Conservation (phyloP, 2,888 invertebrate genomes). For the Limnephilus lunatus region DNA sequence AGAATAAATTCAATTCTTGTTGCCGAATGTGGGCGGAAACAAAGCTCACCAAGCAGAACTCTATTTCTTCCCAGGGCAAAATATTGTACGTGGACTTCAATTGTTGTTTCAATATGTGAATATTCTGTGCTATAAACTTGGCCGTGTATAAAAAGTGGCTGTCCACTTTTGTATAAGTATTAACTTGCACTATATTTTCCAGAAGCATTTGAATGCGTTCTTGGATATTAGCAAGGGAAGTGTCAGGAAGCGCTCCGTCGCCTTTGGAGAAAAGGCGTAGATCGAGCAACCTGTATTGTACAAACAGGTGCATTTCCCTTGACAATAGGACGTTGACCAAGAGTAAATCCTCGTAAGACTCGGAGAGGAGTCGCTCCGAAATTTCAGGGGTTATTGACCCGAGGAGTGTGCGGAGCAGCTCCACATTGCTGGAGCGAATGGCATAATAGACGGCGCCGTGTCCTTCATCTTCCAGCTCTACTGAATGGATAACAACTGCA, state of each 20-base stretch:
- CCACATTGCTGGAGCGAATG: too few species aligned
- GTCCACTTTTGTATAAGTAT: slow-evolving; percentile 38
- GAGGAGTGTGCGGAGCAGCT: too few species aligned
- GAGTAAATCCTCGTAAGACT: background rate
- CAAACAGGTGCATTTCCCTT: background rate
- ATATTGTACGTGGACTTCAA: slow-evolving; percentile 66
- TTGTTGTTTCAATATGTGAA: slow-evolving; percentile 65
- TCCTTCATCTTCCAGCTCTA: background rate
- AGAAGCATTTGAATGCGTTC: background rate
- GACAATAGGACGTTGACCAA: background rate
- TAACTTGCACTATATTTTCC: slow-evolving; percentile 1
- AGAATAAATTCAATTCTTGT: background rate
- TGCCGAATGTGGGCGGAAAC: slow-evolving; percentile 52
- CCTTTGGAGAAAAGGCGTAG: background rate
- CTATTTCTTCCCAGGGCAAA: slow-evolving; percentile 67
- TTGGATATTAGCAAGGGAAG: background rate
- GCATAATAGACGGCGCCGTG: background rate
- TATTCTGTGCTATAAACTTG: slow-evolving; percentile 65
- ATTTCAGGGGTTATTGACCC: background rate
- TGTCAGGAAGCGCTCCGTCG: background rate
- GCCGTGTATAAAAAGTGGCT: slow-evolving; percentile 64
- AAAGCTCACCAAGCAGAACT: slow-evolving; percentile 67
- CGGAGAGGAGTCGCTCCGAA: background rate
- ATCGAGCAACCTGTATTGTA: background rate
- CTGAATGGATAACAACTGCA: background rate